Evolutionary conservation across 2,113 vertebrate species (phyloP), one percentile per base, ranked within the genome.

Genomic region (Gasterosteus aculeatus): DNA sequence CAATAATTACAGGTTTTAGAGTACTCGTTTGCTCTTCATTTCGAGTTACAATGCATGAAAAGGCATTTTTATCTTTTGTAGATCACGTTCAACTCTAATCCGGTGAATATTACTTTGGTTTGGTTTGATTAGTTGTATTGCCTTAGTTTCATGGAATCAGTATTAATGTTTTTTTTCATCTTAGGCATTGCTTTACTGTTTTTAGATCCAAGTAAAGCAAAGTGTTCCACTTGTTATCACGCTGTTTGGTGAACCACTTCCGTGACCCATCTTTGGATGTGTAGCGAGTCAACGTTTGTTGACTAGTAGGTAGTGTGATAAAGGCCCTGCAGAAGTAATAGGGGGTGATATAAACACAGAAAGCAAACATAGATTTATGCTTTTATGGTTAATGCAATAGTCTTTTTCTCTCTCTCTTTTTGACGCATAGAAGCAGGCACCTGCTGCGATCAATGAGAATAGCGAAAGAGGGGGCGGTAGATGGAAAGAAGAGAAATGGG

Each of bases 331-430:
- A 15, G 70, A 31, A 38, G 74, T 18, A 59, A 59, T 10, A 22
- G 56, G 68, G 46, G 39, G 22, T 59, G 78, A 2, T 66, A 61
- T 61, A 81, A 77, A 70, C 59, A 83, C 47, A 8, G 59, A 66
- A 53, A 69, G 72, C 33, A 74, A 75, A 69, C 72, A 64, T 60
- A 78, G 70, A 63, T 69, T n/a, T 56, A 71, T 10, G 10, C 11
- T 78, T 88, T 83, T 72, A 72, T 81, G 53, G 81, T 71, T 78
- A 75, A 86, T 84, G 77, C 80, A 68, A 75, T 83, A 44, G 80
- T 81, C 81, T 60, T 83, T 89, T 49, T 33, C 33, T 33, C 5
- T 33, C 1, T 33, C 5, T 5, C 5, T 49, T 19, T 62, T 29
- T 3, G 22, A 64, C n/a, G 11, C 85, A 75, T 51, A 67, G 54